Base-by-base conservation (phyloP, 2,797 vertebrate species). In the Erethizon dorsatum region DNA sequence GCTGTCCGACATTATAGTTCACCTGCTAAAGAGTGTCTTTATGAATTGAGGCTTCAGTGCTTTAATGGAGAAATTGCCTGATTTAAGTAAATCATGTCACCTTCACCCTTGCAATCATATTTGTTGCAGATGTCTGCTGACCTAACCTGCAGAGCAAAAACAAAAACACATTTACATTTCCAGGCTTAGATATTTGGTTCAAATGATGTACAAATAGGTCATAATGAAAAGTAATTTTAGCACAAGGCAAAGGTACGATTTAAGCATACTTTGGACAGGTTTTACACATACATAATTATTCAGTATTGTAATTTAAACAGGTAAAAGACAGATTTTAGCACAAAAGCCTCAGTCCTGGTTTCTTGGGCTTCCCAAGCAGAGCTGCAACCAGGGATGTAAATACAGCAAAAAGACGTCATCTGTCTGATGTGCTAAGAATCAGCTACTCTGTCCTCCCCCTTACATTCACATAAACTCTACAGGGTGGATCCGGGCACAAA, bases 41-140 rank as follows among this genome's bases (percentile, higher is more conserved):
- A 97, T 89, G 97, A 98, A 97, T 97, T 85, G 97, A 98, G 97
- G 94, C 85, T 96, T 97, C 96, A 69, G 31, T 83, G 97, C 96
- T 91, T 98, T 98, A 98, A 98, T 96, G 97, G 97, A 98, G 94
- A 98, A 98, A 98, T 95, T 97, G 97, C 96, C 95, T 86, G 94
- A 97, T 97, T 98, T 97, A 96, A 97, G 97, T 97, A 97, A 98
- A 98, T 98, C 97, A 95, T 91, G 96, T 97, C 98, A 97, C 97
- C 97, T 98, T 97, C 97, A 97, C 94, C 97, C 97, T 98, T 83
- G 94, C 82, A 85, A 98, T 97, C 96, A 26, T 96, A 97, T 98
- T 98, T 97, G 98, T 97, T 97, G 95, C 96, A 97, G 98, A 94
- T 80, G 90, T 98, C 92, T 97, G 97, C 97, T 98, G 98, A 98